Base-by-base conservation (phyloP, 2,888 invertebrate genomes). In the Syrphus vitripennis region DNA sequence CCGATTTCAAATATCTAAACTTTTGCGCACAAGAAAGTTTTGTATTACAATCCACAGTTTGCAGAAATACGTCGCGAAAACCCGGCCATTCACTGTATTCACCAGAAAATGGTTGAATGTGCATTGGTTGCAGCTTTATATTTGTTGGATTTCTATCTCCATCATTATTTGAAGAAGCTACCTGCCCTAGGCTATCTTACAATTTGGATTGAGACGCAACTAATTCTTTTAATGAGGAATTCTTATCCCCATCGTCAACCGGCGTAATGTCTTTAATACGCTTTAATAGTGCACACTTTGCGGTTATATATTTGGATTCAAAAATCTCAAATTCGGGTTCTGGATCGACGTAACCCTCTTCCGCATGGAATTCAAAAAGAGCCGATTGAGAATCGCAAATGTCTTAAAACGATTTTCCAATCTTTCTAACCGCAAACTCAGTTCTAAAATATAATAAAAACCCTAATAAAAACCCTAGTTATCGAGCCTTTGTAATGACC, bases 1-100 rank as follows among this genome's bases (percentile, higher is more conserved):
- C 29, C 40, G 63, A 55, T 63, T 69, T 69, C 34, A 67, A 19
- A 1, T 67, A 67, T 16, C 65, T 26, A 45, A 45, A 67, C 14
- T 67, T 67, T 40, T 67, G 69, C 1, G 37, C 26, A 69, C 53
- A 14, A 0, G 37, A 53, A 26, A 53, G 26, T 53, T 53, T 53
- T 4, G 26, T 53, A 16, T 53, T 53, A 6, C 53, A 53, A n/a
- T 53, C 53, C 14, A 53, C 53, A 0, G 53, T 53, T 24, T 53
- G 53, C 26, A 53, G 14, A 26, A 53, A 53, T 1, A 53, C 26
- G 37, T 42, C 50, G 10, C 57, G 70, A 57, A 57, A 71, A 34
- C 45, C 57, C 19, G 63, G 74, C 74, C 74, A 74, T 12, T 61
- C 53, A 0, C 72, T 37, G 12, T 74, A 74, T 6, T 74, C 61